phyloP scores from a whole-genome alignment of 2,797 vertebrate species.

The Myotis pilosus region DNA sequence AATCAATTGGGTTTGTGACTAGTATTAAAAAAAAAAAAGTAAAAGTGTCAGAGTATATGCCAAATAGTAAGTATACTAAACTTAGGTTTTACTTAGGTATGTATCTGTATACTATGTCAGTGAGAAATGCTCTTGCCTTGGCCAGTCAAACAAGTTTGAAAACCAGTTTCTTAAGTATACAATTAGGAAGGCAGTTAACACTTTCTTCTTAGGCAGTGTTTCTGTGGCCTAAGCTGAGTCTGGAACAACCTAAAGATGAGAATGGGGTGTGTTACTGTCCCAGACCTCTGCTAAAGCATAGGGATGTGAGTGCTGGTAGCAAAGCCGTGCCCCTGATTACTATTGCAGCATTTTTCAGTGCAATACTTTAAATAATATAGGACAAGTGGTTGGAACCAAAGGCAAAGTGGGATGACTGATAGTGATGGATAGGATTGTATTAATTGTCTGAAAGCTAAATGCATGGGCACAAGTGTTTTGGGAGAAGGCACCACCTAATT shows the following conservation, averaged over 20 bases:
- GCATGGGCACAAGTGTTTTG: background rate
- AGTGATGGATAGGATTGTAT: background rate
- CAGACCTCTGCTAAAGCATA: background rate
- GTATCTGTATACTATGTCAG: background rate
- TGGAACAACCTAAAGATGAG: background rate
- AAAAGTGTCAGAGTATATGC: background rate
- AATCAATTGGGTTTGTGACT: slow-evolving; percentile 2
- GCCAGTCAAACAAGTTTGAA: background rate
- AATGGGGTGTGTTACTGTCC: background rate
- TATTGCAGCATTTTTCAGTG: background rate
- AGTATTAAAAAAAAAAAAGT: background rate
- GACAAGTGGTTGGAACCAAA: background rate
- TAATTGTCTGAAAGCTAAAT: background rate
- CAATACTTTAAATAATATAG: background rate
- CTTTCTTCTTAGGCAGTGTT: background rate
- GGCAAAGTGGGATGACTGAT: background rate
- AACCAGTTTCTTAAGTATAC: background rate
- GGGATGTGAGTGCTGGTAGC: background rate
- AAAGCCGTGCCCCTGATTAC: background rate
- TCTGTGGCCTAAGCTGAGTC: background rate
- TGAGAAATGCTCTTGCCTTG: background rate
- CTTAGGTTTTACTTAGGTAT: slow-evolving; percentile 27
- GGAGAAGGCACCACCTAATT: background rate
- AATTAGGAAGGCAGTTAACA: background rate
- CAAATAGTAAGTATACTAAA: slow-evolving; percentile 12